Conservation (phyloP, 2,797 vertebrate species). For the Diceros bicornis region DNA sequence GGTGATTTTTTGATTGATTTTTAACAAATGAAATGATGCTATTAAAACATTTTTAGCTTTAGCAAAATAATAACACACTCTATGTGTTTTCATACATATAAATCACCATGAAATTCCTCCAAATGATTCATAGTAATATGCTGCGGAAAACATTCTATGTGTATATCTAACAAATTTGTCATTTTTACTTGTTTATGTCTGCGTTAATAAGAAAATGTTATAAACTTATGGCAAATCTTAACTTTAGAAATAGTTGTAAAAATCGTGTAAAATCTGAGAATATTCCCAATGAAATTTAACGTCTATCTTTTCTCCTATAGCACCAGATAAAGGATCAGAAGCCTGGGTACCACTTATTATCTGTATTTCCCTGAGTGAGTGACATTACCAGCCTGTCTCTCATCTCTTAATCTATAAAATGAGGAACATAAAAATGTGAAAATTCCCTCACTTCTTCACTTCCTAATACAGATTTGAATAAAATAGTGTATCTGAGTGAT, state of each 20-base stretch:
- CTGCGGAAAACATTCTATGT: not conserved
- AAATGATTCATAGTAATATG: not conserved
- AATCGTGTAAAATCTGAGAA: not conserved
- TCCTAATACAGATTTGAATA: not conserved
- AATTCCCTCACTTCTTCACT: not conserved
- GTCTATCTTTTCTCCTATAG: not conserved
- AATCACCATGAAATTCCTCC: not conserved
- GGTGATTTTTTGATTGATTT: not conserved
- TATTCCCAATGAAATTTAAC: not conserved
- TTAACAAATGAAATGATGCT: not conserved
- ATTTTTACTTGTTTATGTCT: not conserved
- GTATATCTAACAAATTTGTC: not conserved
- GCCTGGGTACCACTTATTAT: not conserved
- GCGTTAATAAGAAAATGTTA: not conserved
- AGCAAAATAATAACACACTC: not conserved
- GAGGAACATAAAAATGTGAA: not conserved
- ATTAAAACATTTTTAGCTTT: not conserved
- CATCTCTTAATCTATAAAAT: not conserved
- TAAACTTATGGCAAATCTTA: not conserved
- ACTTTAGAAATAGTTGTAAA: not conserved
- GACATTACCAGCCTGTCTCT: not conserved
- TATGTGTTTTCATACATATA: not conserved
- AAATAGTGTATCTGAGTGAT: not conserved
- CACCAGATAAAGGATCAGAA: not conserved
- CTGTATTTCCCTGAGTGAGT: not conserved